Evolutionary conservation across 2,888 invertebrate genomes (phyloP).

Genomic region (Brachylomia viminalis): DNA sequence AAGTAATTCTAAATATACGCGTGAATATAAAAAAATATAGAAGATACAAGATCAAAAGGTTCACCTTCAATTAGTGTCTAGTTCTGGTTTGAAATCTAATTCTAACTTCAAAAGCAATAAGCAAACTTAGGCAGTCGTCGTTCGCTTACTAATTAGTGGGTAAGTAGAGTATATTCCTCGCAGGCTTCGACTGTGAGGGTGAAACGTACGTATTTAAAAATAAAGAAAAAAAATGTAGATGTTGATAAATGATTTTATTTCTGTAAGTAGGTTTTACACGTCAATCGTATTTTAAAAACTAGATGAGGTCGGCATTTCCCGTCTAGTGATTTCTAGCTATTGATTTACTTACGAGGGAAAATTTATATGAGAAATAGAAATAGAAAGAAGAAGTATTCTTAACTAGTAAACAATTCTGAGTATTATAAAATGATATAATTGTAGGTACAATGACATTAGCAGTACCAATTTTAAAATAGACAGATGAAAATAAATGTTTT

Average conservation of each 20-base stretch:
- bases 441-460: neutral
- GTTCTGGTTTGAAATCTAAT: constrained; percentile 35
- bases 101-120: constrained; percentile 33
- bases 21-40: neutral
- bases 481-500: neutral
- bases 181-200: neutral
- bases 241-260: no score
- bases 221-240: neutral
- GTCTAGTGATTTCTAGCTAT: no score
- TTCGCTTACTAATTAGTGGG: constrained; percentile 36
- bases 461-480: neutral
- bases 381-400: no score
- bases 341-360: neutral
- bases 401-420: neutral
- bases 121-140: constrained; percentile 30
- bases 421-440: neutral
- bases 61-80: constrained; percentile 21
- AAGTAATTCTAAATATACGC: no score
- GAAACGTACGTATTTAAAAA: neutral
- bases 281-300: no score
- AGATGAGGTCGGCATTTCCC: no score
- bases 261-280: no score
- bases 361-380: neutral
- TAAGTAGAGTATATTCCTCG: constrained; percentile 23
- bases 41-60: neutral